phyloP scores from a whole-genome alignment of 2,797 vertebrate species.

The Muscicapa comitata region DNA sequence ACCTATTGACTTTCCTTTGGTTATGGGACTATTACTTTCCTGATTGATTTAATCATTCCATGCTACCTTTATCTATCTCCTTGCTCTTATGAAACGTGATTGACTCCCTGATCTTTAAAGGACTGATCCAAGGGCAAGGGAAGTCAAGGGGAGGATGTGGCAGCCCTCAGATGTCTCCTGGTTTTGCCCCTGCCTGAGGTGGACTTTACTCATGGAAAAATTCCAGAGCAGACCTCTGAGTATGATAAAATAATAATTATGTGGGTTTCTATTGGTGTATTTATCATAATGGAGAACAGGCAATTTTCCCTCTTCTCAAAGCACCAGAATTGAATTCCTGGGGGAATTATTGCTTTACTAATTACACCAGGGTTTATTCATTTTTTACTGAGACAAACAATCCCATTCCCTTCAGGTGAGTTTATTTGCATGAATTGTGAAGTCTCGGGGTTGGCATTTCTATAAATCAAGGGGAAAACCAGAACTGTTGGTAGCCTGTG shows the following conservation, averaged over 20 bases:
- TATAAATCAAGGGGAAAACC: not conserved
- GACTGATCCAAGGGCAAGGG: not conserved
- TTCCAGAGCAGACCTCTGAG: not conserved
- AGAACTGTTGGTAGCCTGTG: not conserved
- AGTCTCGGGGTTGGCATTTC: not conserved
- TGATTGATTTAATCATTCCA: constrained; percentile 43
- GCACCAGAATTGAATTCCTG: not conserved
- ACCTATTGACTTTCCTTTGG: constrained; percentile 32
- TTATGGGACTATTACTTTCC: constrained; percentile 38
- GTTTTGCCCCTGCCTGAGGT: not conserved
- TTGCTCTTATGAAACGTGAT: not conserved
- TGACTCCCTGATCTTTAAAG: not conserved
- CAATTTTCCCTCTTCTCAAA: not conserved
- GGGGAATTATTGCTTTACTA: not conserved
- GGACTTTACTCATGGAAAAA: not conserved
- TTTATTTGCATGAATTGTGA: not conserved
- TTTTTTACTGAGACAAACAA: not conserved
- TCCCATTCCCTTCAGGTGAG: not conserved
- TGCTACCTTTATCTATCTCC: not conserved
- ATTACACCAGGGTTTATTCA: not conserved
- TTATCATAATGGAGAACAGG: not conserved
- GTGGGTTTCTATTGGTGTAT: not conserved
- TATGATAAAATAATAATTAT: not conserved
- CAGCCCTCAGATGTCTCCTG: not conserved
- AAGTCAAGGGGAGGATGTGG: not conserved